phyloP scores from a whole-genome alignment of 2,888 invertebrate genomes.

The Andrena trimmerana region DNA sequence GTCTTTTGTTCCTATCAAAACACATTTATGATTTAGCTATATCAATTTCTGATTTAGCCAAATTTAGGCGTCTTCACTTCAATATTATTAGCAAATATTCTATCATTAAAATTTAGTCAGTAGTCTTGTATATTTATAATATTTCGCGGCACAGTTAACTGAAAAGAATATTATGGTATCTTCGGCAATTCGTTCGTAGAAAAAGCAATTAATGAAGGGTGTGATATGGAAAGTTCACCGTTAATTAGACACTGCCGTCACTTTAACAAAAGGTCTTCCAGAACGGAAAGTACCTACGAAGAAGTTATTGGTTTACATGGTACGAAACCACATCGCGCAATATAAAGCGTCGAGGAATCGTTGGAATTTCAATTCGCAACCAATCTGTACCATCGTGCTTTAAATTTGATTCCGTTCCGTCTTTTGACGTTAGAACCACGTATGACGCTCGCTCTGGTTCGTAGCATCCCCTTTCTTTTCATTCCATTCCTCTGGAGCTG shows the following conservation, averaged over 20 bases:
- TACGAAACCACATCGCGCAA: background rate
- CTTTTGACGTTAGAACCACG: background rate
- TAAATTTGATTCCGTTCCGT: background rate
- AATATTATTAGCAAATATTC: background rate
- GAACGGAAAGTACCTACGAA: background rate
- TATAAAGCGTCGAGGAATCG: background rate
- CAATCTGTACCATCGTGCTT: background rate
- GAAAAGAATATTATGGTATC: too few species aligned
- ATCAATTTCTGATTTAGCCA: too few species aligned
- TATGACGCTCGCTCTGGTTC: background rate
- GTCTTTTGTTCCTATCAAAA: too few species aligned
- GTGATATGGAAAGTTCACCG: background rate
- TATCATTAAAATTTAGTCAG: too few species aligned
- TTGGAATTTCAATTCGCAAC: background rate
- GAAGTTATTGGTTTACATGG: background rate
- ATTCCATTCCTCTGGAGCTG: background rate
- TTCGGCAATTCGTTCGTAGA: too few species aligned
- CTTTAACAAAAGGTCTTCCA: background rate
- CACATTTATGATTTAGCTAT: too few species aligned
- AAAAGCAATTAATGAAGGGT: too few species aligned
- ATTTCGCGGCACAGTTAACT: background rate
- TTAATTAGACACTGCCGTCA: background rate
- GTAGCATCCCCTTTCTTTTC: background rate
- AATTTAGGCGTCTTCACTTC: background rate
- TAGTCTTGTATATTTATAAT: background rate